Evolutionary conservation across 2,888 invertebrate genomes (phyloP), one percentile per base, ranked within the genome.

Genomic region (Diarsia mendica): DNA sequence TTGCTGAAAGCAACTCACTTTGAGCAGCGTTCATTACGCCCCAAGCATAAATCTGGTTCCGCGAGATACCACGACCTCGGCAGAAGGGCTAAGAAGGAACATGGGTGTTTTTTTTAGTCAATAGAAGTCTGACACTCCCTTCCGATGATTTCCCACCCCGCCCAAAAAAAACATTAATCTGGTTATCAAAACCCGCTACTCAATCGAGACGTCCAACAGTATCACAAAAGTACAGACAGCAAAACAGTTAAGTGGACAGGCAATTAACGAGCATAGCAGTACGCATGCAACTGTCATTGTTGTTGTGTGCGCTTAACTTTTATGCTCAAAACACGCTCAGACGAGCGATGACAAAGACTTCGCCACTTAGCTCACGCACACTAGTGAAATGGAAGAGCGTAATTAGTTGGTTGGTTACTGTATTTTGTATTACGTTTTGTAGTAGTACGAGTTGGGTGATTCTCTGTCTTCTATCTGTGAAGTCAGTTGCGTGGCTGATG

Each of bases 301-400:
- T 75, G 75, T 67, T 63, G 78, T 79, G 78, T 79, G 82, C 82
- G 63, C 75, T 75, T 67, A 75, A 78, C 55, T 81, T 75, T 79
- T 81, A 75, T 63, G 61, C 53, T 55, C 49, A 81, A 75, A 75
- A 81, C 61, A 81, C 82, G 82, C 66, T 67, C 63, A 58, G 76
- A 75, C 33, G 46, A 81, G 49, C 66, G 18, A 75, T 67, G 75
- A 81, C 78, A 81, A 79, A 81, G 82, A 67, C 63, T 67, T 63
- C 13, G 46, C 76, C 82, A 81, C 81, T 78, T 78, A 63, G 4
- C 66, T 55, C 78, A 79, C 78, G 76, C 78, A 79, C 82, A 79
- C 78, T 80, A 23, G 20, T 74, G 23, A 67, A 81, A 75, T 67
- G 49, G 67, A 79, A 51, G 55, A 67, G 67, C 33, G 55, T 82